Evolutionary conservation across 64 coral and sea anemone genomes (phyloP), one percentile per base, ranked within the genome.

Genomic region (Porites australiensis): DNA sequence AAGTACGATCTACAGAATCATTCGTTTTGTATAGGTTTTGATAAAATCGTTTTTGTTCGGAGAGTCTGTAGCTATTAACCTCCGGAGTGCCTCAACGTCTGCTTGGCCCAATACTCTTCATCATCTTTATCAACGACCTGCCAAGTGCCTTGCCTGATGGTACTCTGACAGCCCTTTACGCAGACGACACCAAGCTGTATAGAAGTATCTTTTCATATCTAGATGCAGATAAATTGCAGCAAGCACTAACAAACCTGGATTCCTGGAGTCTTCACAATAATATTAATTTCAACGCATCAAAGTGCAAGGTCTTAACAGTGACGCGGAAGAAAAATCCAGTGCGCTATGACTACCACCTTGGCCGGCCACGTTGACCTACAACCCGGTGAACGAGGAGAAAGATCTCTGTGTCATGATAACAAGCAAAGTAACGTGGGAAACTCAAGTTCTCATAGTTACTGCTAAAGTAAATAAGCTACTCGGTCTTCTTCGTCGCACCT

Each of bases 381-480:
- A 13, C 4, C 4, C 20, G 75, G 75, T 78, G 11, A 8, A 4
- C 21, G 20, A 13, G 4, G 75, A 78, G 14, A 78, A 78, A 50
- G 75, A 78, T n/a, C 7, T 78, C 2, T 47, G 75, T 8, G 75
- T 78, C 6, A 47, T 6, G 3, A 50, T 78, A 4, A 78, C 37
- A 5, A 78, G 13, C 75, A 37, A 37, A 37, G 0, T 37, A 37
- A 37, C 27, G 27, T 37, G 27, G 27, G 27, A 37, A 37, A 37
- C 13, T 6, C 75, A 47, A 2, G 14, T 78, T 13, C 19, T 12
- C 1, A 15, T 13, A 4, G 14, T 78, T 78, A 37, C 23, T 23
- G 79, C 53, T 23, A 82, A 82, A 60, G 79, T 57, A 0, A 82
- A 82, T 22, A 82, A 82, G 79, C 53, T 82, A 5, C 64, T 80